These are phyloP conservation scores for Polyodon spathula DNA, from an alignment of 2,113 vertebrate species.

Conservation along the genomic window DNA sequence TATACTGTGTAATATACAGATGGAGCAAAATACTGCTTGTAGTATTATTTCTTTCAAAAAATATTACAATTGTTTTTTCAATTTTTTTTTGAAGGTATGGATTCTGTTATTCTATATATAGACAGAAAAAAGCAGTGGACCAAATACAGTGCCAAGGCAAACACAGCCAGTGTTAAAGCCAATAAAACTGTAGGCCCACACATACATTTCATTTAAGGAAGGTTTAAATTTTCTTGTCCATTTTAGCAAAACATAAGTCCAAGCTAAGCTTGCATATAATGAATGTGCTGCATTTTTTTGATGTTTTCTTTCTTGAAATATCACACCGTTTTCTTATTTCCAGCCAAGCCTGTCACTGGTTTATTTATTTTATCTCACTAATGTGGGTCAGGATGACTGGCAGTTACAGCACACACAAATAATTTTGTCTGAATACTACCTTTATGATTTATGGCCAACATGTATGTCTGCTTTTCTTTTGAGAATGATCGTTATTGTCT, in stretches of 20 bases:
- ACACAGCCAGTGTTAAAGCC: background rate
- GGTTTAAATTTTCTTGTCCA: slow-evolving; percentile 3
- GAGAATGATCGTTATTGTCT: slow-evolving; percentile 88
- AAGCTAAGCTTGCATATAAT: slow-evolving; percentile 15
- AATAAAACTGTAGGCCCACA: background rate
- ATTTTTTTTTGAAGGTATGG: slow-evolving; percentile 9
- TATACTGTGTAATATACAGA: no score
- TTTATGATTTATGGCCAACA: slow-evolving; percentile 85
- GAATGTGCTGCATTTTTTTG: slow-evolving; percentile 37
- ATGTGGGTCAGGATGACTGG: slow-evolving; percentile 64
- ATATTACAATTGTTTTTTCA: no score
- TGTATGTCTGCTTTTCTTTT: slow-evolving; percentile 68
- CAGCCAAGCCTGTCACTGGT: slow-evolving; percentile 41
- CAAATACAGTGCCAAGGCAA: slow-evolving; percentile 3
- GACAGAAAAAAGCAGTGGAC: background rate
- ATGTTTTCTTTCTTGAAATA: slow-evolving; percentile 42
- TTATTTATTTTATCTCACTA: slow-evolving; percentile 74
- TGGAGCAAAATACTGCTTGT: no score
- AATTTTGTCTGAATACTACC: slow-evolving; percentile 69
- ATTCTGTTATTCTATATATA: slow-evolving; percentile 5
- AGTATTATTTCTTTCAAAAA: no score
- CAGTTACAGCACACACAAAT: slow-evolving; percentile 68
- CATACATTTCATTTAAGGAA: slow-evolving; percentile 7
- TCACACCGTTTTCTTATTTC: slow-evolving; percentile 38
- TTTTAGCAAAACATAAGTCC: slow-evolving; percentile 8